Evolutionary conservation across 2,888 invertebrate genomes (phyloP), one percentile per base, ranked within the genome.

Genomic region (Frankliniella intonsa): DNA sequence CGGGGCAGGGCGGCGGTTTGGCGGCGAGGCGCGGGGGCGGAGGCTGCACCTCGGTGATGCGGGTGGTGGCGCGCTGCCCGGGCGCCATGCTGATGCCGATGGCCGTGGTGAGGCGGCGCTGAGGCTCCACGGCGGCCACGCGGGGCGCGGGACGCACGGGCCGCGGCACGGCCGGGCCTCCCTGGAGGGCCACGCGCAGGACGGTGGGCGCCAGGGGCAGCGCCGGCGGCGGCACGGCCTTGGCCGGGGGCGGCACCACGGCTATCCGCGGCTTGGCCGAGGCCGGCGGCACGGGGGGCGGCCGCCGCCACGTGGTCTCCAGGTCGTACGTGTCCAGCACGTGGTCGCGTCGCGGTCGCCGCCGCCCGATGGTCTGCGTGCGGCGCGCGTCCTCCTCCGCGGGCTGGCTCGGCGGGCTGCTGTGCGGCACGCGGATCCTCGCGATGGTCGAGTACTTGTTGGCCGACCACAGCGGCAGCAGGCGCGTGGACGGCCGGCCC

Each of bases 401-500:
- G 7, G 17, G 19, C 62, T 62, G 62, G 17, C 69, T 22, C 9
- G 69, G 69, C 69, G 69, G 69, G 69, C 69, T 76, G 69, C 69
- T 76, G 25, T 22, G 69, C 69, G 69, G 69, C 25, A 76, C 69
- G 25, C 69, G 69, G n/a, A 76, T 76, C 69, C 69, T 76, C 11
- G 69, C 22, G 69, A 76, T 76, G 69, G 69, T 76, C 22, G 69
- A 76, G 69, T 76, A 76, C 69, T 76, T 76, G 69, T 76, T 76
- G 69, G 69, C 25, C 22, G 69, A 76, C 69, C 22, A 25, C 69
- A 76, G 69, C 25, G 69, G 69, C 25, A 76, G 69, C 25, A 76
- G 25, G 69, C 69, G 69, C 25, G 69, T 76, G 22, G 8, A 1
- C 69, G 69, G 69, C 69, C 69, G 9, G 69, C 69, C 25, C 69